Conservation (phyloP, 2,113 vertebrate genomes). For the Oryzias javanicus region DNA sequence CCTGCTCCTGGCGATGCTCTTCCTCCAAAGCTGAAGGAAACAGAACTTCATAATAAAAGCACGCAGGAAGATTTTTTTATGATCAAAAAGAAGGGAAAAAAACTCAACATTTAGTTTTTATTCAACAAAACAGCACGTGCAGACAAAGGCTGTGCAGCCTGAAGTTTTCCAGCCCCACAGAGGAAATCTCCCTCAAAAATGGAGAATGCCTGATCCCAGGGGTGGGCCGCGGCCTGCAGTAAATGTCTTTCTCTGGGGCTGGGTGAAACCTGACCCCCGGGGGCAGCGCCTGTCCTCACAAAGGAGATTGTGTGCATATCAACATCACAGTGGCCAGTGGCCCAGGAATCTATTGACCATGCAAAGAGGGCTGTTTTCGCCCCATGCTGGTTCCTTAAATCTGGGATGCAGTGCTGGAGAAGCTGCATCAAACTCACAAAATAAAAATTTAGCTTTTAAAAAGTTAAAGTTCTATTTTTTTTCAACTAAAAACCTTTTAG, state of each 20-base stretch:
- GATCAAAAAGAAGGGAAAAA: too few species aligned
- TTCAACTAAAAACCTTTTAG: too few species aligned
- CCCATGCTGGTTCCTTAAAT: too few species aligned
- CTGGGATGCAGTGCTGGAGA: too few species aligned
- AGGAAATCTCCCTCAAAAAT: constrained; percentile 66
- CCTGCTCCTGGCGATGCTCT: constrained; percentile 62
- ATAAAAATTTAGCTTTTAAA: too few species aligned
- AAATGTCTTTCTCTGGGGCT: constrained; percentile 70
- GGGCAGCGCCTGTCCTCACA: constrained; percentile 78
- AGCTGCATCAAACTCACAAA: too few species aligned
- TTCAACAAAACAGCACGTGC: background rate
- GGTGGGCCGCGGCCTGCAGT: constrained; percentile 70
- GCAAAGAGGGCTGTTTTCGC: constrained; percentile 56
- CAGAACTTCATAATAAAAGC: background rate
- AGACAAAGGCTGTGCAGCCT: constrained; percentile 9
- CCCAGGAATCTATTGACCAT: constrained; percentile 66
- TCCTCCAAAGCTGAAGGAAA: constrained; percentile 64
- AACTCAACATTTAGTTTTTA: too few species aligned
- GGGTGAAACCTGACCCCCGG: constrained; percentile 79
- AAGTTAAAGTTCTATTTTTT: too few species aligned
- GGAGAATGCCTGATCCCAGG: constrained; percentile 70
- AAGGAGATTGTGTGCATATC: constrained; percentile 79
- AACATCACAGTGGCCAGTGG: constrained; percentile 73
- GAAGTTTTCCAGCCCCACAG: background rate
- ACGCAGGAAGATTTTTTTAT: too few species aligned